Evolutionary conservation across 2,797 vertebrate species (phyloP), one percentile per base, ranked within the genome.

Genomic region (Mallotus villosus): DNA sequence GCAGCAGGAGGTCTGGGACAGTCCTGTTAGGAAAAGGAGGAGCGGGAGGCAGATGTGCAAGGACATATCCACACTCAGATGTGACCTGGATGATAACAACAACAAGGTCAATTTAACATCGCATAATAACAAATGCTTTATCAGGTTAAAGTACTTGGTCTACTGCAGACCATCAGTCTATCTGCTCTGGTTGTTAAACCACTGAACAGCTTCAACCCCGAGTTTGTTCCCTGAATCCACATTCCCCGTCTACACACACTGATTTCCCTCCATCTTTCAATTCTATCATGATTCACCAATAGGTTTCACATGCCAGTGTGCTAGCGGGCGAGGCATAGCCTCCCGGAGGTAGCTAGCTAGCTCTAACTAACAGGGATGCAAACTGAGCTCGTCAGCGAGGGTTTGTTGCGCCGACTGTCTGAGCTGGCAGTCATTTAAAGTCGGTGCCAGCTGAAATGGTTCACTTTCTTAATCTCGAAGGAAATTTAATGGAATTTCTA

Each of bases 11-110:
- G 17, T 17, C 51, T 53, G 51, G 51, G 37, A 41, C 11, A 41
- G 37, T 41, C 37, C 37, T 41, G 37, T 41, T 41, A 41, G 11
- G 37, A 95, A 80, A 74, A 95, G 86, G 9, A 96, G 81, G 55
- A 34, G 90, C 71, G 93, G 89, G 1, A 84, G 84, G 0, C 91
- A 76, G 78, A 90, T 68, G 78, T 82, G 90, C 77, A 74, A 90
- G 0, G 93, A 85, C 97, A 98, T 99, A 89, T 88, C 95, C 94
- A 87, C 65, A 67, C 65, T 17, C 65, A 67, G 25, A 46, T 5
- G 46, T 67, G 49, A 53, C 46, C 65, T 67, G 63, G n/a, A 65
- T n/a, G 63, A 65, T n/a, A 64, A 49, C 46, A 51, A 29, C 16
- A 21, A 64, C 17, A 53, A 67, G 22, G 24, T 24, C 25, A n/a